phyloP scores from a whole-genome alignment of 2,888 invertebrate species.

The Aproaerema taeniolella region DNA sequence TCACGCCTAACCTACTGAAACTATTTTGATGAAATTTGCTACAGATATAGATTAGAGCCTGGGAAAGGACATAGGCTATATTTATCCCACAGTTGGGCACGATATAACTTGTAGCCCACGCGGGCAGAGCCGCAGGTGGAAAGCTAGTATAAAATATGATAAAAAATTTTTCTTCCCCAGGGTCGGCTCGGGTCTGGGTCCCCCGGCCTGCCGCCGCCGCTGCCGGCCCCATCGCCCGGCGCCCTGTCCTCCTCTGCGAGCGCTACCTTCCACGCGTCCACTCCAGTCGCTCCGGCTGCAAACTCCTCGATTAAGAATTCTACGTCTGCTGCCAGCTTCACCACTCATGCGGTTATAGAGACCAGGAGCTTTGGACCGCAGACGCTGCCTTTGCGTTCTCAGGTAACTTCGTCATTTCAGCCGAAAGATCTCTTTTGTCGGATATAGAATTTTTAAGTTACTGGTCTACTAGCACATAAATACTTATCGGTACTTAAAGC shows the following conservation, averaged over 20 bases:
- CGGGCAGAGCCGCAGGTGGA: too few relatives aligned
- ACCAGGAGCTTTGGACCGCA: slow-evolving; percentile 70
- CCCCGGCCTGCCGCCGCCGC: slow-evolving; percentile 83
- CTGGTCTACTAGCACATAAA: too few relatives aligned
- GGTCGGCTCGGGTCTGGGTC: slow-evolving; percentile 67
- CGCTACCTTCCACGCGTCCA: slow-evolving; percentile 74
- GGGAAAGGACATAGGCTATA: too few relatives aligned
- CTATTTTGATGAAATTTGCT: too few relatives aligned
- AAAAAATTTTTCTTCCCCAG: too few relatives aligned
- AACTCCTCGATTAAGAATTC: slow-evolving; percentile 73
- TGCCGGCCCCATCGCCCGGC: slow-evolving; percentile 84
- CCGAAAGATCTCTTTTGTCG: slow-evolving; percentile 4
- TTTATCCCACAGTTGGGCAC: too few relatives aligned
- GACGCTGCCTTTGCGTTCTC: slow-evolving; percentile 67
- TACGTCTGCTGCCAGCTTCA: slow-evolving; percentile 78
- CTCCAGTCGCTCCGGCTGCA: slow-evolving; percentile 42
- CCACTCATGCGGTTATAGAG: slow-evolving; percentile 67
- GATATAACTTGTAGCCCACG: too few relatives aligned
- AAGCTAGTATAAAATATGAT: too few relatives aligned
- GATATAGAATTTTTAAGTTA: not conserved
- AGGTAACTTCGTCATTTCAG: slow-evolving; percentile 38
- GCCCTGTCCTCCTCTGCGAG: slow-evolving; percentile 80
- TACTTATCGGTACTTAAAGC: too few relatives aligned
- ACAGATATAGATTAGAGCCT: too few relatives aligned
- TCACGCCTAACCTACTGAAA: too few relatives aligned